Base-by-base conservation (phyloP, 1,140 invertebrate genomes). In the Hylaeus volcanicus region DNA sequence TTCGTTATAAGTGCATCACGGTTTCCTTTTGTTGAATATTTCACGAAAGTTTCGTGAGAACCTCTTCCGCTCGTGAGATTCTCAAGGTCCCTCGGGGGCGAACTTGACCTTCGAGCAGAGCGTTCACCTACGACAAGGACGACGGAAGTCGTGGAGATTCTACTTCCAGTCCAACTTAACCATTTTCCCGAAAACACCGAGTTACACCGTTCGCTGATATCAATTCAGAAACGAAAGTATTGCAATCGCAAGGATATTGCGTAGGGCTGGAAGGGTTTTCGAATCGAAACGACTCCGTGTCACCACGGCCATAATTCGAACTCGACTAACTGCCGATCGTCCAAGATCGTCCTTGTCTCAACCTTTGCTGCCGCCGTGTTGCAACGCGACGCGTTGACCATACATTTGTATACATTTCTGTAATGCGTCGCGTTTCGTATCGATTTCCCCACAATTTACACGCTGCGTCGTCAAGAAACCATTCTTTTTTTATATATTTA, bases 71-170 rank as follows among this genome's bases (percentile, higher is more conserved):
- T 43, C 51, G n/a, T 12, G 37, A 60, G 51, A 68, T 72, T 85
- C 63, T 72, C 75, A 73, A 68, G 51, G 77, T 26, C 65, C 51
- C 84, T 73, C 81, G 60, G 69, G 74, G 58, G 55, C 83, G 82
- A 86, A 82, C 79, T 87, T 90, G 88, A 88, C 87, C 87, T 90
- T 88, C 85, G 86, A 90, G 83, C 87, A 83, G 84, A 83, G 71
- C 87, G 65, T 89, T 90, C 85, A 89, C 82, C 86, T 66, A 65
- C 43, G 69, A 51, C 75, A 85, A 80, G 80, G 79, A 87, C 87
- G 77, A 69, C 81, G 71, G 84, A 86, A 88, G 80, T 58, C 79
- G 64, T n/a, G 45, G 60, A 74, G 73, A 81, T 78, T 84, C 76
- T 64, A 84, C 78, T 89, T 90, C 89, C 88, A 84, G 80, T 75